Conservation (phyloP, 2,113 vertebrate genomes). For the Mormyrus lacerda region DNA sequence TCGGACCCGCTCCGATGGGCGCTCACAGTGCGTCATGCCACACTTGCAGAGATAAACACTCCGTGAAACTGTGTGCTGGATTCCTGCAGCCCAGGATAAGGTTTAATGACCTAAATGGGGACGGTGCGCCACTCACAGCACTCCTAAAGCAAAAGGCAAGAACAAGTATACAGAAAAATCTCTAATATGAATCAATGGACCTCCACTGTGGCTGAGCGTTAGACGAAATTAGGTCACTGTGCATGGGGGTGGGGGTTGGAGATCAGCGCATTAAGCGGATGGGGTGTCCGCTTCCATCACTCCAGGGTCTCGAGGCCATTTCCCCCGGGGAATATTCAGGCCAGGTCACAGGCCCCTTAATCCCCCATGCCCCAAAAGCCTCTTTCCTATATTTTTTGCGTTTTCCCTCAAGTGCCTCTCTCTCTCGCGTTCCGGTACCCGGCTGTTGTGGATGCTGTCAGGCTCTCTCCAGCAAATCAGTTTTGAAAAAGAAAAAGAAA, state of each 20-base stretch:
- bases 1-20: background rate
- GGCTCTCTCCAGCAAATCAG: background rate
- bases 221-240: conserved; percentile 1
- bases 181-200: background rate
- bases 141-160: background rate
- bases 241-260: background rate
- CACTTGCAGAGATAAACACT: background rate
- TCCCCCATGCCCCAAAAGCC: background rate
- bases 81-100: background rate
- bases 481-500: conserved; percentile 2
- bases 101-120: background rate
- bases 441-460: conserved; percentile 25
- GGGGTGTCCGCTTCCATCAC: background rate
- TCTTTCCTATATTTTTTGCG: background rate
- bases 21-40: background rate
- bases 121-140: background rate
- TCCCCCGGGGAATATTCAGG: background rate
- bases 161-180: background rate
- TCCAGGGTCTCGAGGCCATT: background rate
- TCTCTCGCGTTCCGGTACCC: conserved; percentile 25
- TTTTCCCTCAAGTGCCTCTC: conserved; percentile 53
- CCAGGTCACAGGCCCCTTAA: background rate
- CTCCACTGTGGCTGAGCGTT: background rate
- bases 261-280: background rate
- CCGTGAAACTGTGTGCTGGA: background rate